Conservation (phyloP, 35 echinoderm and acorn worm genomes). For the Lytechinus variegatus region DNA sequence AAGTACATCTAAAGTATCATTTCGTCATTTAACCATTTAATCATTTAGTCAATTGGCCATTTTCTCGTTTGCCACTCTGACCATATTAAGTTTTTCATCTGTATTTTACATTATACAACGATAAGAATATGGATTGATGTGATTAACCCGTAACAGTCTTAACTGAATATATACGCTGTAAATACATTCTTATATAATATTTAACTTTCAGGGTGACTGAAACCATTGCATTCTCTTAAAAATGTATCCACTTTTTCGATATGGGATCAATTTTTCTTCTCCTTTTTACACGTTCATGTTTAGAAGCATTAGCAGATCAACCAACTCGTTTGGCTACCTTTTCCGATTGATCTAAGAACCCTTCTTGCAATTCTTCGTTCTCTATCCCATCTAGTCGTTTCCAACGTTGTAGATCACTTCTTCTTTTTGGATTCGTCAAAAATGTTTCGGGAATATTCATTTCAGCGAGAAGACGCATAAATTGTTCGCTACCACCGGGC, state of each 20-base stretch:
- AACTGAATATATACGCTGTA: too few species aligned
- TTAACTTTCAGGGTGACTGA: slow-evolving; percentile 34
- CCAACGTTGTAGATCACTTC: slow-evolving; percentile 26
- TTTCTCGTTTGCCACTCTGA: background rate
- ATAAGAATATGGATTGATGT: too few species aligned
- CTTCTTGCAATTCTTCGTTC: background rate
- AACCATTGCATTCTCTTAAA: background rate
- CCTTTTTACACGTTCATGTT: background rate
- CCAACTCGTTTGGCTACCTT: background rate
- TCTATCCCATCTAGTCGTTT: background rate
- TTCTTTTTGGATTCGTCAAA: slow-evolving; percentile 34
- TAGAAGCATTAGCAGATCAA: background rate
- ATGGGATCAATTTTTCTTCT: background rate
- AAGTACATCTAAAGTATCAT: too few species aligned
- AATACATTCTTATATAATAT: too few species aligned
- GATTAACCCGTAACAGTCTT: too few species aligned
- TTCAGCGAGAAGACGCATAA: slow-evolving; percentile 40
- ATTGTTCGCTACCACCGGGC: slow-evolving; percentile 53
- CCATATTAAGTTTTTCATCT: too few species aligned
- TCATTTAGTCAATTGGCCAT: background rate
- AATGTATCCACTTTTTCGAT: slow-evolving; percentile 5
- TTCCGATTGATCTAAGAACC: background rate
- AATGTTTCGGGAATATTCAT: slow-evolving; percentile 65
- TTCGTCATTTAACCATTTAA: too few species aligned
- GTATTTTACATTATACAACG: too few species aligned